phyloP scores from a whole-genome alignment of 1,140 invertebrate genomes.

The Berghia stephanieae region DNA sequence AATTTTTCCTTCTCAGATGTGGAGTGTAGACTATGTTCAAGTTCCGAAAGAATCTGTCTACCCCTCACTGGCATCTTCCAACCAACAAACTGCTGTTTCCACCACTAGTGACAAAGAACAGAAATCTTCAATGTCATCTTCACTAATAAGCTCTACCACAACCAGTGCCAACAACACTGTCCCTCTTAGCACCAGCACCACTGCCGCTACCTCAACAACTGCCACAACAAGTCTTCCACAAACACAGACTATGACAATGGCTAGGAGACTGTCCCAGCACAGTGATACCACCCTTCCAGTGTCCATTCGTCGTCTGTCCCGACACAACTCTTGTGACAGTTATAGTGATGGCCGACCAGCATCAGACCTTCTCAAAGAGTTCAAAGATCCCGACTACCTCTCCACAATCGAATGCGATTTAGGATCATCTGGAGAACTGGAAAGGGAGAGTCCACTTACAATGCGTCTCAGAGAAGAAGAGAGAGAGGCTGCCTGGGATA shows the following conservation, averaged over 20 bases:
- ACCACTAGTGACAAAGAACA: no score
- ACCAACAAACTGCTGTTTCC: no score
- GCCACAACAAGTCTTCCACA: no score
- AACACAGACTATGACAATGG: slow-evolving; percentile 30
- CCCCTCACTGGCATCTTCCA: no score
- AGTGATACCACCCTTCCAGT: slow-evolving; percentile 6
- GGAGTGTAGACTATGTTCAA: slow-evolving; percentile 94
- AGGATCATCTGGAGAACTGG: slow-evolving; percentile 60
- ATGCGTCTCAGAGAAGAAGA: slow-evolving; percentile 35
- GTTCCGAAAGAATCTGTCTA: slow-evolving; percentile 78
- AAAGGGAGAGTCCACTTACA: slow-evolving; percentile 43
- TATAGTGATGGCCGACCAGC: slow-evolving; percentile 50
- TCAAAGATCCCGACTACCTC: slow-evolving; percentile 57
- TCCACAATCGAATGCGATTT: slow-evolving; percentile 52
- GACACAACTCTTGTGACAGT: slow-evolving; percentile 48
- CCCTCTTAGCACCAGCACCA: no score
- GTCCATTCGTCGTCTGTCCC: slow-evolving; percentile 35
- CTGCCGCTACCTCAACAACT: no score
- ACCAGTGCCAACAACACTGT: no score
- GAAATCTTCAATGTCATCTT: no score
- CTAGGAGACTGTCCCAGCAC: slow-evolving; percentile 27
- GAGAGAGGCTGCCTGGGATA: slow-evolving; percentile 31
- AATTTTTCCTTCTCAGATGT: slow-evolving; percentile 78
- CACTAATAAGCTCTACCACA: no score
- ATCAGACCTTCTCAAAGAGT: slow-evolving; percentile 51